Evolutionary conservation across 2,797 vertebrate species (phyloP).

Genomic region (Danio kyathit): DNA sequence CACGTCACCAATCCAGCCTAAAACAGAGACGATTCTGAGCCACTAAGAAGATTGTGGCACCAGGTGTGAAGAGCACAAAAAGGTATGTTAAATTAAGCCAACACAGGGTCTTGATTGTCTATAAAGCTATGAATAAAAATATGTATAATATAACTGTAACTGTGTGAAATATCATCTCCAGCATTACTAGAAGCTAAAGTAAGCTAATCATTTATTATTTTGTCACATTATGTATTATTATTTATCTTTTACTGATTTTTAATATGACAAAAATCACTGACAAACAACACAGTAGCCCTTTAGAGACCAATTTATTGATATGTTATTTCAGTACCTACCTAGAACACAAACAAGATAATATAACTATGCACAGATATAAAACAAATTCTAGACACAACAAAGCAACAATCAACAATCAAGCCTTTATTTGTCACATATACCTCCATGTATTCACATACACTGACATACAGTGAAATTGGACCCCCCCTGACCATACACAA

Average conservation of each 20-base stretch:
- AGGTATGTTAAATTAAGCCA: background rate
- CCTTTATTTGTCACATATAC: too few species aligned
- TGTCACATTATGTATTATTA: too few species aligned
- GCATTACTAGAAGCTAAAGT: background rate
- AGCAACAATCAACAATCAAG: too few species aligned
- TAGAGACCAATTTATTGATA: background rate
- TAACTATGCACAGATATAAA: conserved; percentile 3
- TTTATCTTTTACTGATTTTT: too few species aligned
- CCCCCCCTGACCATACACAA: too few species aligned
- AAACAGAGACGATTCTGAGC: conserved; percentile 38
- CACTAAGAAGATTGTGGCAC: conserved; percentile 43
- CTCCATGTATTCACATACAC: too few species aligned
- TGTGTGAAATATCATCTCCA: too few species aligned
- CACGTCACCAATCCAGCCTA: conserved; percentile 20
- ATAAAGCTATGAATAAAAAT: background rate
- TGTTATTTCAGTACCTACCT: background rate
- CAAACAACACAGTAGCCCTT: background rate
- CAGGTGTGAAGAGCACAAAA: conserved; percentile 49
- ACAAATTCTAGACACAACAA: background rate
- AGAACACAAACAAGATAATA: background rate
- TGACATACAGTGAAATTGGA: too few species aligned
- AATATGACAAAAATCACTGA: background rate
- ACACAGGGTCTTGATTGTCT: background rate
- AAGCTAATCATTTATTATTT: background rate
- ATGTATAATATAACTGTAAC: background rate